These are phyloP conservation scores for Pocillopora damicornis DNA, from an alignment of 64 coral and sea anemone species.

Conservation along the genomic window DNA sequence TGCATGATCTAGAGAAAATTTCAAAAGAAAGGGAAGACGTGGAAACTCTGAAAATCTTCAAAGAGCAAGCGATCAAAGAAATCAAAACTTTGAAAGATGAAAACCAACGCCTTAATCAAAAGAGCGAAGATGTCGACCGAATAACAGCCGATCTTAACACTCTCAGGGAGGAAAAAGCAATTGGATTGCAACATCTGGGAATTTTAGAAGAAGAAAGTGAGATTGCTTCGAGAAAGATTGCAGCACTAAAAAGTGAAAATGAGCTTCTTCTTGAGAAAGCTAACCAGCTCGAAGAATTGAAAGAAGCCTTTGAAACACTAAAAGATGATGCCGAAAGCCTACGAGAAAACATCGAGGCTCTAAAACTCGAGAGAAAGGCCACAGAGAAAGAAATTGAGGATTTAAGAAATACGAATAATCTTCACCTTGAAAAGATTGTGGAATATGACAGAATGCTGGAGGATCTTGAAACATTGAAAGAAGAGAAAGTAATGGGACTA, in stretches of 20 bases:
- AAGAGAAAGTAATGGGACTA: not conserved
- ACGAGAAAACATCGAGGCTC: not conserved
- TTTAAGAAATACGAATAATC: not conserved
- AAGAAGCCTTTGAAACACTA: constrained; percentile 22
- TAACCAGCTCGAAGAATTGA: constrained; percentile 26
- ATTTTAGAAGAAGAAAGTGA: not conserved
- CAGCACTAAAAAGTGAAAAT: constrained; percentile 28
- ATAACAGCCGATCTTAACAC: not conserved
- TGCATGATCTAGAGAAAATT: constrained; percentile 18
- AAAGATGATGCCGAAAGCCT: constrained; percentile 16
- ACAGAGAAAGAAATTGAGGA: not conserved
- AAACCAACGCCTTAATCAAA: not conserved
- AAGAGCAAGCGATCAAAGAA: not conserved
- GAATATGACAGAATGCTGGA: not conserved
- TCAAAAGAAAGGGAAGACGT: constrained; percentile 3
- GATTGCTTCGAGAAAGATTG: not conserved
- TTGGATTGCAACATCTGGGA: not conserved
- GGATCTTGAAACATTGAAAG: constrained; percentile 2
- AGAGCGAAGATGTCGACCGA: constrained; percentile 9
- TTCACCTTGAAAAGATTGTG: not conserved
- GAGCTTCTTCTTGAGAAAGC: constrained; percentile 23
- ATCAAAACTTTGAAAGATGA: constrained; percentile 2
- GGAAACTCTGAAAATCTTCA: not conserved
- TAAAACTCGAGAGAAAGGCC: constrained; percentile 13
- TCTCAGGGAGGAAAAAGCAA: not conserved